Base-by-base conservation (phyloP, 2,797 vertebrate species). In the Melanogrammus aeglefinus region DNA sequence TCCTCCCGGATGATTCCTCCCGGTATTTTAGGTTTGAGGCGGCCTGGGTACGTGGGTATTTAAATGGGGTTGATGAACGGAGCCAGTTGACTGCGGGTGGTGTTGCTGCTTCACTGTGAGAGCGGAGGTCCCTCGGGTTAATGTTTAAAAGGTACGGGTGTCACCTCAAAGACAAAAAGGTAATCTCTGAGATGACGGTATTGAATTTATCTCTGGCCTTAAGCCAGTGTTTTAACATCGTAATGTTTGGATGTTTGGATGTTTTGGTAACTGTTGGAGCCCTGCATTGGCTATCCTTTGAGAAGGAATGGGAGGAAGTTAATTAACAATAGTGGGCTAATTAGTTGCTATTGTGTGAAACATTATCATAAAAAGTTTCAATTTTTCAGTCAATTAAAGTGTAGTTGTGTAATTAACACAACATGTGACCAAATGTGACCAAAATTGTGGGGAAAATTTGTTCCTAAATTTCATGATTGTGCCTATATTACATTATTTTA, bases 401-500 rank as follows among this genome's bases (percentile, higher is more conserved):
- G 35, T 79, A 84, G 51, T 79, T 85, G 79, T 84, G 75, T 39
- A 39, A 78, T 81, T 79, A 82, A 83, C 77, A 57, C 76, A 75
- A 77, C 78, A 72, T 18, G 77, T 41, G 78, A 86, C 74, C 80
- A 85, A 89, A 72, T 18, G 77, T 41, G 78, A 86, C 74, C 80
- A 85, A 89, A 86, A 75, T 76, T 83, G 88, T 78, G 87, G 82
- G 76, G 79, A 79, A 78, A 79, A 80, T 81, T 69, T 82, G 71
- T 81, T 84, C 81, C 80, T 79, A 57, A 87, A 86, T 88, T 89
- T 81, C 88, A 91, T 88, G 88, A 91, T 88, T 91, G 94, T 94
- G 94, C 94, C 94, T 95, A 90, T 88, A 90, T 69, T 87, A 87
- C 82, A 80, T 88, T 88, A 93, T 90, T 93, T 90, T 92, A 86